phyloP scores from a whole-genome alignment of 2,888 invertebrate genomes.

The Leptarthrus brevirostris region DNA sequence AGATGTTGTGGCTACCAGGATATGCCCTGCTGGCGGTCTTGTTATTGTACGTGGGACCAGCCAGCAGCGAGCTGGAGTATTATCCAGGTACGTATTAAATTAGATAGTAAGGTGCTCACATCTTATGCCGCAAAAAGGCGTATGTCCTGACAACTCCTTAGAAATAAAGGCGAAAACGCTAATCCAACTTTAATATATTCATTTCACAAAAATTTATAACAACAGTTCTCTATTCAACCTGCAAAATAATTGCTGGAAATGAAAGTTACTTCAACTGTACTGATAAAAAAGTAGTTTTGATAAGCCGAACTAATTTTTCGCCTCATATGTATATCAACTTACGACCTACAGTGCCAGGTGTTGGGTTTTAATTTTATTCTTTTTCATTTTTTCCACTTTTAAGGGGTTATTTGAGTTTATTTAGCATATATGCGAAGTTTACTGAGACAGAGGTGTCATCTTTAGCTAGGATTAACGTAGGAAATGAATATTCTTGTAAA shows the following conservation, averaged over 20 bases:
- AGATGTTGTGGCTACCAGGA: slow-evolving; percentile 47
- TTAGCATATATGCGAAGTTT: slow-evolving; percentile 10
- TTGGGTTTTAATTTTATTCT: not conserved
- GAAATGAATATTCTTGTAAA: too few species aligned
- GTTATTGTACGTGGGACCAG: slow-evolving; percentile 40
- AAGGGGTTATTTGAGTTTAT: slow-evolving; percentile 8
- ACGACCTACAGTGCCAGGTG: not conserved
- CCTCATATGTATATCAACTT: not conserved
- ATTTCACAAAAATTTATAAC: too few species aligned
- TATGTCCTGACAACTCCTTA: not conserved
- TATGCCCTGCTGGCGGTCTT: slow-evolving; percentile 42
- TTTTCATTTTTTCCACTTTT: slow-evolving; percentile 18
- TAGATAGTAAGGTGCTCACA: too few species aligned
- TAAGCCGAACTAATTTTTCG: not conserved
- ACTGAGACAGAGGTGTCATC: too few species aligned
- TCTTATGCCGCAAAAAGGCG: too few species aligned
- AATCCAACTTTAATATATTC: too few species aligned
- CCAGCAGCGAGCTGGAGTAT: slow-evolving; percentile 50
- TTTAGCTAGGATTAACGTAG: too few species aligned
- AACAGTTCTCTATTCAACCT: too few species aligned
- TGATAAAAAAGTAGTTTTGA: not conserved
- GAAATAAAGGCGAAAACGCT: not conserved
- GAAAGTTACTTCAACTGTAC: too few species aligned
- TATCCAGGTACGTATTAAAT: slow-evolving; percentile 50
- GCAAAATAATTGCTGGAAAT: too few species aligned